A percentile compares a stretch with the other conserved stretches of the same genome.
Evolutionary conservation across 2,113 vertebrate species (phyloP).

Genomic region (Cephalopholis sonnerati): DNA sequence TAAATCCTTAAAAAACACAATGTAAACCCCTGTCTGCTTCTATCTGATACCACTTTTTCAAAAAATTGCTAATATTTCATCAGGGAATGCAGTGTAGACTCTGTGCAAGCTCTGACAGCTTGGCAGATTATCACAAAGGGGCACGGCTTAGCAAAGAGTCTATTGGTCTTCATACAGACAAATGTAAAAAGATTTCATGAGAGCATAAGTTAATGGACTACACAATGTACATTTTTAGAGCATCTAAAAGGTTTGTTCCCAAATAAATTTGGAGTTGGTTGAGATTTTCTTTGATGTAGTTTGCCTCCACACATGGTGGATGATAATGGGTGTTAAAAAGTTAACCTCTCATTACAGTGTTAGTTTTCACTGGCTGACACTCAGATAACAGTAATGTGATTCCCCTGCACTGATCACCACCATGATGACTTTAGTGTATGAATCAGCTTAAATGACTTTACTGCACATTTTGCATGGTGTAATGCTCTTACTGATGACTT

Average conservation of each 20-base stretch:
- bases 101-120: too few species aligned
- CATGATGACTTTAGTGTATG: constrained; percentile 6
- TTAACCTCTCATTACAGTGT: constrained; percentile 9
- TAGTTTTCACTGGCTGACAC: constrained; percentile 28
- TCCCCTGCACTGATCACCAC: constrained; percentile 20
- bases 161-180: too few species aligned
- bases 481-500: constrained; percentile 15
- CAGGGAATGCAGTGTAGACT: too few species aligned
- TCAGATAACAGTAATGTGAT: constrained; percentile 13
- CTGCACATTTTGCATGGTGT: constrained; percentile 6
- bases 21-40: too few species aligned
- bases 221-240: not conserved
- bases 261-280: not conserved
- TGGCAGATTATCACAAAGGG: too few species aligned
- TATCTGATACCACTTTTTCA: too few species aligned
- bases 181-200: too few species aligned
- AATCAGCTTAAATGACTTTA: constrained; percentile 29
- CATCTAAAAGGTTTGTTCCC: not conserved
- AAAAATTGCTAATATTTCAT: too few species aligned
- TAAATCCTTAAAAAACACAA: too few species aligned
- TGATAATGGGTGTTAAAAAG: not conserved
- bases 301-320: not conserved
- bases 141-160: too few species aligned
- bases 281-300: not conserved
- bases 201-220: too few species aligned